Conservation (phyloP, 2,888 invertebrate species). For the Hyles lineata region DNA sequence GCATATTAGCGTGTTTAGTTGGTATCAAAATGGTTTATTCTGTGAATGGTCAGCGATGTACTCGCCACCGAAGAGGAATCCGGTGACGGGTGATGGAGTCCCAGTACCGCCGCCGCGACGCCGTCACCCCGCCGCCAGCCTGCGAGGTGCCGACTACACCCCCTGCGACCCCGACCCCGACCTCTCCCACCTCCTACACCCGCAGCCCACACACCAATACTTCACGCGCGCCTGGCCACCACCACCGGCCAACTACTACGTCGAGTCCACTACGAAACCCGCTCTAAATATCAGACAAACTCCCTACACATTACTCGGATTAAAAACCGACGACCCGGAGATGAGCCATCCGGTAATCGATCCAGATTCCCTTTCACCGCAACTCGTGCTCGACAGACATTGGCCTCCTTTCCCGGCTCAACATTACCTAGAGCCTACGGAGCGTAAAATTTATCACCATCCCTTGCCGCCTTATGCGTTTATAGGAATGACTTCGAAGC, state of each 20-base stretch:
- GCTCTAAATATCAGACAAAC: slow-evolving; percentile 57
- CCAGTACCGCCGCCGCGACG: slow-evolving; percentile 80
- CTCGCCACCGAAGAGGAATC: slow-evolving; percentile 85
- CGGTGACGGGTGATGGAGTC: slow-evolving; percentile 87
- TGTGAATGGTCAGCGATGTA: slow-evolving; percentile 80
- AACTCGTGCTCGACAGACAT: slow-evolving; percentile 68
- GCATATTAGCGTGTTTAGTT: slow-evolving; percentile 42
- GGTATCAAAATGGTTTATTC: slow-evolving; percentile 79
- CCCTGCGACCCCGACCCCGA: slow-evolving; percentile 51
- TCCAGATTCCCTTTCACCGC: slow-evolving; percentile 72
- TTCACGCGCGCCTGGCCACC: slow-evolving; percentile 74
- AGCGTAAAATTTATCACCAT: slow-evolving; percentile 66
- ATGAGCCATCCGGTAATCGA: slow-evolving; percentile 66
- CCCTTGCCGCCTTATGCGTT: slow-evolving; percentile 75
- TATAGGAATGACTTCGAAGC: slow-evolving; percentile 76
- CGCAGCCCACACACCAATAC: slow-evolving; percentile 76
- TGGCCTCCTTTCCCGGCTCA: slow-evolving; percentile 81
- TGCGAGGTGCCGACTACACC: slow-evolving; percentile 80
- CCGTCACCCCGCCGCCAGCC: slow-evolving; percentile 77
- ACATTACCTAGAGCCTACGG: slow-evolving; percentile 72
- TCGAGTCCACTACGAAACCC: slow-evolving; percentile 70
- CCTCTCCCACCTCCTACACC: slow-evolving; percentile 59
- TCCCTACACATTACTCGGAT: slow-evolving; percentile 75
- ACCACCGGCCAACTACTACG: slow-evolving; percentile 74
- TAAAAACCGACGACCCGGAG: slow-evolving; percentile 71